Conservation (phyloP, 37 sponge, comb jelly and placozoan genomes). For the Agelas oroides region DNA sequence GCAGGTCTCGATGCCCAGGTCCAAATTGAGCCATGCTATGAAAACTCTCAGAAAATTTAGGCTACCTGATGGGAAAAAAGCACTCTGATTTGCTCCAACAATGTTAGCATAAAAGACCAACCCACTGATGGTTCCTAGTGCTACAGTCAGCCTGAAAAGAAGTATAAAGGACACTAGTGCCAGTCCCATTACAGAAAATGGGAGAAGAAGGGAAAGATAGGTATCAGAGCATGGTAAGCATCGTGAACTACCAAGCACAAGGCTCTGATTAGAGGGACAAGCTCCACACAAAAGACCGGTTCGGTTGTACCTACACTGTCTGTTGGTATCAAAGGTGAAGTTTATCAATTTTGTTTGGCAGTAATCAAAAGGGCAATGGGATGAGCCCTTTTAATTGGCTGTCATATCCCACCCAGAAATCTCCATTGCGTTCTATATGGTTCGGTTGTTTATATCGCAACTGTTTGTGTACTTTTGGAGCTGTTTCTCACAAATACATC, state of each 20-base stretch:
- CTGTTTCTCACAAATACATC: neutral
- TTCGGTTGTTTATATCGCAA: neutral
- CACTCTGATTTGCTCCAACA: neutral
- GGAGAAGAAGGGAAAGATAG: neutral
- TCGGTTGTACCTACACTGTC: neutral
- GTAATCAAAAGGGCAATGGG: neutral
- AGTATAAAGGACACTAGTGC: neutral
- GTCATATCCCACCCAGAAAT: slow-evolving; percentile 11
- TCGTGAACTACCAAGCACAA: neutral
- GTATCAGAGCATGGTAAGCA: neutral
- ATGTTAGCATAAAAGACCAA: neutral
- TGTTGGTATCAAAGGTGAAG: neutral
- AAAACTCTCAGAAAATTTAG: neutral
- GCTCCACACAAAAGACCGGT: neutral
- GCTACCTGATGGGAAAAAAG: neutral
- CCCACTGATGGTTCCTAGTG: neutral
- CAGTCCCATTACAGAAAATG: neutral
- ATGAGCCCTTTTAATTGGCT: neutral
- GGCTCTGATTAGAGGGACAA: neutral
- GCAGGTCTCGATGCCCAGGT: slow-evolving; percentile 6
- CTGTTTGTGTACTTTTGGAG: neutral
- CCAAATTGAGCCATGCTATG: neutral
- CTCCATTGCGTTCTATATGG: neutral
- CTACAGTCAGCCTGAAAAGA: neutral
- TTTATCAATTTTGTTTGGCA: too few relatives aligned